phyloP scores from a whole-genome alignment of 92 coral and sea anemone genomes.

The Zoanthus solanderi region DNA sequence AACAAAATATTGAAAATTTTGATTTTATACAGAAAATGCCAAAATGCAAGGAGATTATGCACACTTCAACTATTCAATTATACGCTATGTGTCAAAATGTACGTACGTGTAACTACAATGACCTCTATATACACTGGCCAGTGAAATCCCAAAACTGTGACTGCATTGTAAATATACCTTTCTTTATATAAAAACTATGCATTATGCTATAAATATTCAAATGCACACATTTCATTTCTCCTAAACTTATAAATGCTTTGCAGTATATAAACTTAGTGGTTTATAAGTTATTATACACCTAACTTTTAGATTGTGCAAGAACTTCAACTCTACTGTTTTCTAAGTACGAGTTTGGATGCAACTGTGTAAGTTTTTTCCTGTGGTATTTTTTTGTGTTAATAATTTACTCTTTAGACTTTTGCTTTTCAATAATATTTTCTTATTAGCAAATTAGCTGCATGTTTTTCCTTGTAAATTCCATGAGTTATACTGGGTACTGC shows the following conservation, averaged over 20 bases:
- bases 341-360: background rate
- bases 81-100: constrained; percentile 7
- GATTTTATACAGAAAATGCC: background rate
- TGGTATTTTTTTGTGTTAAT: background rate
- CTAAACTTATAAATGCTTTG: constrained; percentile 19
- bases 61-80: background rate
- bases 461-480: background rate
- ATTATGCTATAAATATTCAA: constrained; percentile 44
- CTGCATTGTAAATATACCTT: constrained; percentile 49
- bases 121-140: constrained; percentile 40
- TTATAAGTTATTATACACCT: background rate
- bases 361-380: background rate
- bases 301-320: background rate
- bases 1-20: background rate
- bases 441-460: constrained; percentile 6
- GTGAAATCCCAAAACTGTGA: constrained; percentile 38
- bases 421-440: constrained; percentile 5
- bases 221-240: constrained; percentile 29
- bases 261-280: background rate
- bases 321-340: background rate
- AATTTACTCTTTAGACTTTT: background rate
- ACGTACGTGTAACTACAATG: constrained; percentile 34
- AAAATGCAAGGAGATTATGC: constrained; percentile 24
- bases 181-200: constrained; percentile 45
- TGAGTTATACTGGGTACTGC: background rate